Conservation (phyloP, 2,888 invertebrate genomes). For the Odontomyia ornata region DNA sequence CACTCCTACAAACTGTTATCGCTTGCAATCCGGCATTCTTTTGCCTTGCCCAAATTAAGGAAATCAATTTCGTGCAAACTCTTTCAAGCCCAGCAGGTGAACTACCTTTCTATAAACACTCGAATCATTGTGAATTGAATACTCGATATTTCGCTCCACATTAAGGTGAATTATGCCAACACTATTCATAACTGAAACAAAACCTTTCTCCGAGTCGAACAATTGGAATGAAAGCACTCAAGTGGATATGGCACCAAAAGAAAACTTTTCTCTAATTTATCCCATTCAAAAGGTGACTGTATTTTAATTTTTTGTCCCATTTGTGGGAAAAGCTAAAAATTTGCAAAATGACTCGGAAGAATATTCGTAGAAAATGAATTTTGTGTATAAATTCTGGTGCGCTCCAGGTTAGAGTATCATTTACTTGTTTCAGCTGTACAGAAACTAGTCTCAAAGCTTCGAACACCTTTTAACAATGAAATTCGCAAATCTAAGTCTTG, state of each 20-base stretch:
- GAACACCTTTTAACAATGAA: slow-evolving; percentile 26
- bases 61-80: neutral
- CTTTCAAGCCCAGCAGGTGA: neutral
- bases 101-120: slow-evolving; percentile 1
- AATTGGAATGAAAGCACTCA: neutral
- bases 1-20: too few species aligned
- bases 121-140: neutral
- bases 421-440: neutral
- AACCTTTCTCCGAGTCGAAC: neutral
- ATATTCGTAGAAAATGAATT: neutral
- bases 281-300: neutral
- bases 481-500: slow-evolving; percentile 28
- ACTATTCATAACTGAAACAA: neutral
- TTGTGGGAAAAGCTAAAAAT: too few species aligned
- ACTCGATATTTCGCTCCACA: neutral
- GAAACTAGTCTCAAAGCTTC: slow-evolving; percentile 19
- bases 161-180: neutral
- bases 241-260: neutral
- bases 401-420: slow-evolving; percentile 8
- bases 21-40: too few species aligned
- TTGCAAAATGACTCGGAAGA: neutral
- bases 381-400: slow-evolving; percentile 12
- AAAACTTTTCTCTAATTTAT: neutral
- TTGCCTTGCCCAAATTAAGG: too few species aligned
- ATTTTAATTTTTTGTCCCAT: neutral